Conservation (phyloP, 2,797 vertebrate species). For the Sylvia borin region DNA sequence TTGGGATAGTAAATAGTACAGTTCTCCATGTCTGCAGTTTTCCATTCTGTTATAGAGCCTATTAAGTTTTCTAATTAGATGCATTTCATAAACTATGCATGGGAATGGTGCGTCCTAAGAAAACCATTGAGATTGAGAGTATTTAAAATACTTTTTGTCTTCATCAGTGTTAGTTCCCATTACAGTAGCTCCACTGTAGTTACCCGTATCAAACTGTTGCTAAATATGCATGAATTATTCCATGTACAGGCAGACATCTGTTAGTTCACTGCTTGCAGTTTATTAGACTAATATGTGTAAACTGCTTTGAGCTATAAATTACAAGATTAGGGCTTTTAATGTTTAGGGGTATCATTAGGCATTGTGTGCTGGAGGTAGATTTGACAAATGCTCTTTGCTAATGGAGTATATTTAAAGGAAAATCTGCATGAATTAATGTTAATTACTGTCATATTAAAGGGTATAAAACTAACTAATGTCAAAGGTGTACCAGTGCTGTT, state of each 20-base stretch:
- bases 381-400: conserved; percentile 62
- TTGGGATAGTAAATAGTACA: neutral
- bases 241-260: conserved; percentile 6
- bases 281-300: conserved; percentile 61
- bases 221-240: conserved; percentile 18
- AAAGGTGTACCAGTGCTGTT: conserved; percentile 19
- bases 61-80: neutral
- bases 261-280: conserved; percentile 56
- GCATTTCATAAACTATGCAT: neutral
- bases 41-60: neutral
- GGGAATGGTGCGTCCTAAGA: neutral
- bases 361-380: conserved; percentile 44
- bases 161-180: neutral
- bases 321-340: conserved; percentile 61
- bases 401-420: conserved; percentile 60
- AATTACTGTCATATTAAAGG: conserved; percentile 54
- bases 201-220: neutral
- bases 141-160: neutral
- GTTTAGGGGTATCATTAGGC: conserved; percentile 64
- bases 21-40: neutral
- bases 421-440: conserved; percentile 43
- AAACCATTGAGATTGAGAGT: neutral
- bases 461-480: conserved; percentile 20
- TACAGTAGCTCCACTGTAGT: conserved; percentile 14
- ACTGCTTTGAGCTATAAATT: conserved; percentile 69